Percentiles rank a stretch among this genome's conserved stretches.
These are phyloP conservation scores for Montipora sp. DNA, from an alignment of 64 coral and sea anemone species.

Conservation along the genomic window DNA sequence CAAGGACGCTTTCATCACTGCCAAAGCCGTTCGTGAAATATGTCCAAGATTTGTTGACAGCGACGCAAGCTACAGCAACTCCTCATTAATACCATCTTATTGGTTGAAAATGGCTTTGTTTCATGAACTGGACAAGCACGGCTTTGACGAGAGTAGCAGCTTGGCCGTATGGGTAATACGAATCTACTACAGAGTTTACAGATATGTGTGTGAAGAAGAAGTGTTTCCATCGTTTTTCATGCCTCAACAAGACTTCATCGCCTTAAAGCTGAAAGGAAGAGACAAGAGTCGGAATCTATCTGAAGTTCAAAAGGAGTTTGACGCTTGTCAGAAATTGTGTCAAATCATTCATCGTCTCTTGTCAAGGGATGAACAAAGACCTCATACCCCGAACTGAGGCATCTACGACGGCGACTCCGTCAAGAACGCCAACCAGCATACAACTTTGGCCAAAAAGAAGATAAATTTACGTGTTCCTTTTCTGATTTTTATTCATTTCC, in stretches of 20 bases:
- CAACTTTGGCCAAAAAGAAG: no score
- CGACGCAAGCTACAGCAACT: background rate
- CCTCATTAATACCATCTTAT: slow-evolving; percentile 45
- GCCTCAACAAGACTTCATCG: slow-evolving; percentile 42
- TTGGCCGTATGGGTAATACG: slow-evolving; percentile 56
- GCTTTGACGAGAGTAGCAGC: slow-evolving; percentile 26
- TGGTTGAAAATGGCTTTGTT: slow-evolving; percentile 64
- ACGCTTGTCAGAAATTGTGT: slow-evolving; percentile 52
- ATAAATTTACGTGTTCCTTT: no score
- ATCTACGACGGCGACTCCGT: no score
- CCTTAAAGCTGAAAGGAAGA: background rate
- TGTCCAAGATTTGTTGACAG: slow-evolving; percentile 30
- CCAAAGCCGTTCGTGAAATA: slow-evolving; percentile 46
- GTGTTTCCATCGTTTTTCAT: slow-evolving; percentile 54
- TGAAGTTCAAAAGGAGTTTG: slow-evolving; percentile 31
- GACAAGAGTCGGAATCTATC: background rate
- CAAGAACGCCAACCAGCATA: no score
- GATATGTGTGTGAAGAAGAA: slow-evolving; percentile 24
- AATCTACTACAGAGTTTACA: slow-evolving; percentile 31
- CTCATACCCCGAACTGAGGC: background rate
- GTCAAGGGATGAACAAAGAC: background rate
- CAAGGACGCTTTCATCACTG: slow-evolving; percentile 57
- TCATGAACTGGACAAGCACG: slow-evolving; percentile 44
- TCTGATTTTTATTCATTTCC: no score
- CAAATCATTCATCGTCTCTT: slow-evolving; percentile 48